Evolutionary conservation across 35 echinoderm and acorn worm genomes (phyloP).

Genomic region (Stichopus chloronotus): DNA sequence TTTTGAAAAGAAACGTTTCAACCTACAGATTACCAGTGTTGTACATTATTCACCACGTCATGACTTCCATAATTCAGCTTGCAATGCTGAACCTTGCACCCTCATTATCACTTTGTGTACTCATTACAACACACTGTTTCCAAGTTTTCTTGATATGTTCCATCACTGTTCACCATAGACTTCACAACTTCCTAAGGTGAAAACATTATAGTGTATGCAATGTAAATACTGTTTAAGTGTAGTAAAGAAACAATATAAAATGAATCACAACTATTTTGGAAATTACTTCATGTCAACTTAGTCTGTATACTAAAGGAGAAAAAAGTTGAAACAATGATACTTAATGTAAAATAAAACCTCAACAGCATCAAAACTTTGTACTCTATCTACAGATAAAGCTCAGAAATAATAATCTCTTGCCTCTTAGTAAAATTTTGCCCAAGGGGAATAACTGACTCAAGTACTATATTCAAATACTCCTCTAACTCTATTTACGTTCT

Average conservation of each 20-base stretch:
- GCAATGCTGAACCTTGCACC: background rate
- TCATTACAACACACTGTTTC: background rate
- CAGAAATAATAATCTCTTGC: background rate
- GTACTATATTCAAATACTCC: background rate
- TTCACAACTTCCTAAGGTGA: background rate
- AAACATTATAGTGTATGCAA: background rate
- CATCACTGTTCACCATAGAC: background rate
- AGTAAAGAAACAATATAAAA: background rate
- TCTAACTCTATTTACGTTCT: conserved; percentile 10
- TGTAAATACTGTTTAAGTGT: background rate
- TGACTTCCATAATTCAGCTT: background rate
- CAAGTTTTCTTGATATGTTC: background rate
- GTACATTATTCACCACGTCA: background rate
- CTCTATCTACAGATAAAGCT: background rate
- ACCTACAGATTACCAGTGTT: background rate
- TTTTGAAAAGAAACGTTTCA: background rate
- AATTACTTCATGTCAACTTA: background rate
- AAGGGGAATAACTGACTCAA: background rate
- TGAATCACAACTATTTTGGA: background rate
- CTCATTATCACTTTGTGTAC: background rate
- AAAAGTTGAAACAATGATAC: background rate
- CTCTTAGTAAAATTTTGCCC: background rate
- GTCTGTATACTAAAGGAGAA: background rate
- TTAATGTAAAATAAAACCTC: background rate
- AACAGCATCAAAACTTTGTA: background rate